Conservation (phyloP, 2,888 invertebrate genomes). For the Troides helena region DNA sequence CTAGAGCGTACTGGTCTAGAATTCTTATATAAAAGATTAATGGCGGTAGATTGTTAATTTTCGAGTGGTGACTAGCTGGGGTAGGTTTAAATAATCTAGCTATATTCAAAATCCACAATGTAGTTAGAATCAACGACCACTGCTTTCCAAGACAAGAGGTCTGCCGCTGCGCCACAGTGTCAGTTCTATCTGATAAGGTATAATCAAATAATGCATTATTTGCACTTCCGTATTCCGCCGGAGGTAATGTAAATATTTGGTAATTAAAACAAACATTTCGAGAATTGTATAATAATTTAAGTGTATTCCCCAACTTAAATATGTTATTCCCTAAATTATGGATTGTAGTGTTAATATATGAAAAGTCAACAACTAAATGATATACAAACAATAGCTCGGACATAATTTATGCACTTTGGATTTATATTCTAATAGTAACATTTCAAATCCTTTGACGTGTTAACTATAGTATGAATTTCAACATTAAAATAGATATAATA, state of each 20-base stretch:
- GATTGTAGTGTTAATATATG: slow-evolving; percentile 18
- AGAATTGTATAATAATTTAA: slow-evolving; percentile 17
- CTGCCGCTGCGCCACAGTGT: too few species aligned
- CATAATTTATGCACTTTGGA: background rate
- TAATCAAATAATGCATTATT: slow-evolving; percentile 5
- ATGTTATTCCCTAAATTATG: slow-evolving; percentile 10
- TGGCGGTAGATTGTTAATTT: too few species aligned
- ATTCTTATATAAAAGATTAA: too few species aligned
- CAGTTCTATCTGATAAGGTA: background rate
- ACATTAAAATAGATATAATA: too few species aligned
- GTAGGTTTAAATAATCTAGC: background rate
- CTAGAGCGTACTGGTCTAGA: too few species aligned
- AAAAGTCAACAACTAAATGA: slow-evolving; percentile 11
- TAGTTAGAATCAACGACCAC: background rate
- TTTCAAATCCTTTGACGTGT: background rate
- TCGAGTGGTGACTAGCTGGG: too few species aligned
- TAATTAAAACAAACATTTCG: slow-evolving; percentile 16
- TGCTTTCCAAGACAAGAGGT: too few species aligned
- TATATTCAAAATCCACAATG: background rate
- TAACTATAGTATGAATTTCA: background rate
- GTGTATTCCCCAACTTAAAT: background rate
- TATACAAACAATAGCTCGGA: background rate
- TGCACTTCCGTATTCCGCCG: background rate
- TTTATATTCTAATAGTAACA: background rate
- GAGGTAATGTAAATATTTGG: slow-evolving; percentile 9